A percentile compares a stretch with the other conserved stretches of the same genome.
Conservation (phyloP, 2,113 vertebrate genomes). For the Piliocolobus tephrosceles region DNA sequence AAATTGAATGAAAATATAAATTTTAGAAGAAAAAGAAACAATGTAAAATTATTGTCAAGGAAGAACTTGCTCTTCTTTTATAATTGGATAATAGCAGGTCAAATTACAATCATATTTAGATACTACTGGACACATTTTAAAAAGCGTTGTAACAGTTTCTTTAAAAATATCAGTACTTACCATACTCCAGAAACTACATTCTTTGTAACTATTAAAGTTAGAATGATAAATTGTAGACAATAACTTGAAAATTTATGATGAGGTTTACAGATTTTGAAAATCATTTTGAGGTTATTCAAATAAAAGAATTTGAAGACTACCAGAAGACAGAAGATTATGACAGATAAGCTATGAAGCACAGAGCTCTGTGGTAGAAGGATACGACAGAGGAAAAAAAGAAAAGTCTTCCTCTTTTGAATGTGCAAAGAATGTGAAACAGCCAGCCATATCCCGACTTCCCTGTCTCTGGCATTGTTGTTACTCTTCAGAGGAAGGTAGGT, state of each 20-base stretch:
- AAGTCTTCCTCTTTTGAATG: not conserved
- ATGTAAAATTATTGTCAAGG: not conserved
- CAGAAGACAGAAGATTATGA: not conserved
- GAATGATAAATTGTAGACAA: not conserved
- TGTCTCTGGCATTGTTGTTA: not conserved
- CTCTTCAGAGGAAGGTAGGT: too few relatives aligned
- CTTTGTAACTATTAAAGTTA: not conserved
- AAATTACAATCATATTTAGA: not conserved
- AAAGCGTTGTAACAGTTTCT: not conserved
- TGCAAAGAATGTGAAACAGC: not conserved
- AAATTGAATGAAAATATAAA: not conserved
- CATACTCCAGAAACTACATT: not conserved
- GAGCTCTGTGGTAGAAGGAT: not conserved
- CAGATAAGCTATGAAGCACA: not conserved
- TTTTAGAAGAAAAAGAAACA: not conserved
- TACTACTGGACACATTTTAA: not conserved
- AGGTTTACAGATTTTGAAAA: not conserved
- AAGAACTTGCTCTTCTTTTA: not conserved
- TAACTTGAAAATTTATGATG: not conserved
- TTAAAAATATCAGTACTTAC: not conserved
- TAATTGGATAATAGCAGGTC: not conserved
- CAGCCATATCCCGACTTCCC: not conserved
- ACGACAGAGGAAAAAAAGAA: not conserved
- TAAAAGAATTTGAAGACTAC: not conserved
- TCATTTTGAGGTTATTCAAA: conserved; percentile 31